Evolutionary conservation across 2,888 invertebrate species (phyloP).

Genomic region (Prionchulus punctatus): DNA sequence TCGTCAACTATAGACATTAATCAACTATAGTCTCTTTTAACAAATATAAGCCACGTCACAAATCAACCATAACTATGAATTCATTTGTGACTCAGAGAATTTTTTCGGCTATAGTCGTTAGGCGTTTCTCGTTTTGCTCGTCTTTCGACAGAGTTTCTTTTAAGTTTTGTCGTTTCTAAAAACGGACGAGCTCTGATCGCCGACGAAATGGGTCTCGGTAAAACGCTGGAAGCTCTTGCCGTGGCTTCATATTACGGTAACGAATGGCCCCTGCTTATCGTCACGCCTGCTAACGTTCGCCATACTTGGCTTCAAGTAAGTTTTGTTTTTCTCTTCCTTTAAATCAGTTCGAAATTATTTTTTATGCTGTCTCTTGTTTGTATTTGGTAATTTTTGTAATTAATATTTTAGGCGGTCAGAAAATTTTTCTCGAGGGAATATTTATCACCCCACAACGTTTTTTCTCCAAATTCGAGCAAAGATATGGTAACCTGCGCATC

Average conservation of each 20-base stretch:
- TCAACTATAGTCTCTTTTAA: no score
- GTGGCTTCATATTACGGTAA: conserved; percentile 66
- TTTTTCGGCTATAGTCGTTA: no score
- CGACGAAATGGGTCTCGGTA: conserved; percentile 93
- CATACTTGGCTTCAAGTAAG: conserved; percentile 34
- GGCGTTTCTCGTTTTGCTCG: no score
- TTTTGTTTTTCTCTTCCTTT: no score
- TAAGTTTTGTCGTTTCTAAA: conserved; percentile 62
- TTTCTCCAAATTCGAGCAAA: neutral
- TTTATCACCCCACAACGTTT: no score
- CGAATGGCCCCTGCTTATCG: conserved; percentile 85
- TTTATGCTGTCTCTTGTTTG: no score
- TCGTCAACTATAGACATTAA: neutral
- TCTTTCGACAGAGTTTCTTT: no score
- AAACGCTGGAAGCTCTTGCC: conserved; percentile 79
- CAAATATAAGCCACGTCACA: no score
- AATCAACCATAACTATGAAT: no score
- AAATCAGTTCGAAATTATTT: no score
- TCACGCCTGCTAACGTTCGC: conserved; percentile 75
- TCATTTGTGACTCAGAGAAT: no score
- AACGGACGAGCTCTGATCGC: conserved; percentile 72
- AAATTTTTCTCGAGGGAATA: neutral
- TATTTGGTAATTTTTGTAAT: no score
- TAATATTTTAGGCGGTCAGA: neutral
- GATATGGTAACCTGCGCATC: neutral